A percentile compares a stretch with the other conserved stretches of the same genome.
Conservation (phyloP, 1,140 invertebrate species). For the Drosophila sturtevanti region DNA sequence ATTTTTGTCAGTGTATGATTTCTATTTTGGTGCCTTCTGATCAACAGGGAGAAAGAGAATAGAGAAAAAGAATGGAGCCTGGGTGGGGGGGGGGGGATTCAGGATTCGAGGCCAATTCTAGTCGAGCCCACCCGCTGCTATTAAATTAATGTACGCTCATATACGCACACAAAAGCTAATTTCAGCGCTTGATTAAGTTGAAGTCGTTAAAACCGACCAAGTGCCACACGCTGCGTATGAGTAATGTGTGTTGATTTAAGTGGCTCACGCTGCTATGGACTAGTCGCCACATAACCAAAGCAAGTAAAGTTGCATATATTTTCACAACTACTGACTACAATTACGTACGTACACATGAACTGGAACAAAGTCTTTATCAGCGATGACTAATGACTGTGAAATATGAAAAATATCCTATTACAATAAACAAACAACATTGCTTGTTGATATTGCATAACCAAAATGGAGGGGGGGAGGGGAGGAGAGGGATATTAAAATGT, state of each 20-base stretch:
- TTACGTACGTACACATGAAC: slow-evolving; percentile 19
- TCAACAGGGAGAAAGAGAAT: background rate
- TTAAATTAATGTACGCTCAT: slow-evolving; percentile 79
- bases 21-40: background rate
- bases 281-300: background rate
- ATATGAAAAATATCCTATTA: background rate
- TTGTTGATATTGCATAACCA: background rate
- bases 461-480: no score
- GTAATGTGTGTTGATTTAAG: slow-evolving; percentile 67
- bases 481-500: background rate
- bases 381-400: slow-evolving; percentile 3
- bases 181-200: slow-evolving; percentile 79
- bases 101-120: slow-evolving; percentile 12
- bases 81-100: background rate
- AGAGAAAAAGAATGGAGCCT: background rate
- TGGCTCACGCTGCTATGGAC: slow-evolving; percentile 27
- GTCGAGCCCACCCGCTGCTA: slow-evolving; percentile 57
- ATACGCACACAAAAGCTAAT: slow-evolving; percentile 80
- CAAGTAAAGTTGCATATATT: background rate
- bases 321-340: background rate
- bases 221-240: slow-evolving; percentile 76
- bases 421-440: background rate
- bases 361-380: slow-evolving; percentile 5
- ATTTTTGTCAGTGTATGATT: slow-evolving; percentile 4
- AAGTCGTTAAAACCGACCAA: slow-evolving; percentile 76